Evolutionary conservation across 2,888 invertebrate species (phyloP), one percentile per base, ranked within the genome.

Genomic region (Gisinianus flammeolus): DNA sequence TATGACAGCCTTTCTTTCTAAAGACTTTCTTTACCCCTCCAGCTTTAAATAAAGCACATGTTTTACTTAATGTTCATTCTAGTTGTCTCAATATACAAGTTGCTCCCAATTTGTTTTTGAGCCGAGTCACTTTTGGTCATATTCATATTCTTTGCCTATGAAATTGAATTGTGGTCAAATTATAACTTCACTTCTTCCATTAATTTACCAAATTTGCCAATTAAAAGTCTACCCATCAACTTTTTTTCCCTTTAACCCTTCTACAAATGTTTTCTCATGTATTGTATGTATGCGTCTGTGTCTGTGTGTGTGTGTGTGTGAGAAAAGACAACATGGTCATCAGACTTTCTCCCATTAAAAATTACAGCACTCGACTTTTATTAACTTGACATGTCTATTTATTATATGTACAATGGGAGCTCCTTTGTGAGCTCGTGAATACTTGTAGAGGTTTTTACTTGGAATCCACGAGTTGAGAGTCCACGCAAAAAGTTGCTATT

Each of bases 161-260:
- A 68, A 68, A 68, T 68, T 22, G 68, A 68, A 70, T 70, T 52
- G 52, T 56, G 56, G 52, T 30, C 71, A 56, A 56, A 30, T 31
- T 71, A 71, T 71, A 52, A 71, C 56, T 44, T 30, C n/a, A 19
- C 19, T n/a, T n/a, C n/a, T 68, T 24, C 31, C 54, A 54, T 71
- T 71, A 54, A 71, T 71, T 71, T 71, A 30, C 31, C 71, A 71
- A 71, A 71, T 71, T 71, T 28, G 30, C 30, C 71, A 71, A 71
- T 71, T 71, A 71, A 70, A 52, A 62, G 24, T 24, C 44, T 8
- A 26, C n/a, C 19, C 26, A 26, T 6, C 71, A 71, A 71, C 19
- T 56, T 71, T 5, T 56, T 71, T n/a, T 30, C n/a, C 44, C 2
- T 70, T 2, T 66, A 31, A 28, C 30, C 19, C 56, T 56, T n/a